phyloP scores from a whole-genome alignment of 1,140 invertebrate genomes.

The Belonocnema kinseyi region DNA sequence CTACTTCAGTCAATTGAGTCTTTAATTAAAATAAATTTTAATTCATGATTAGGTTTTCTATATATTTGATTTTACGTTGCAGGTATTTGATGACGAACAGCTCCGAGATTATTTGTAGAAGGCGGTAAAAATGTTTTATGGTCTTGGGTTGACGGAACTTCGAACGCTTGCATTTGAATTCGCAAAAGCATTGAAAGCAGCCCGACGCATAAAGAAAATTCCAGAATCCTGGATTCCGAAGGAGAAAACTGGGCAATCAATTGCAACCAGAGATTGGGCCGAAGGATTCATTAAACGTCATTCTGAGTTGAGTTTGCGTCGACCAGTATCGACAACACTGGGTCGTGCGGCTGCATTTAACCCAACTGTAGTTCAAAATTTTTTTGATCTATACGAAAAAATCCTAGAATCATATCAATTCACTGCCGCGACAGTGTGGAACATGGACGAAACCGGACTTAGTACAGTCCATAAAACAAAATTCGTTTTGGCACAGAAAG shows the following conservation, averaged over 20 bases:
- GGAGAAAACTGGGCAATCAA: background rate
- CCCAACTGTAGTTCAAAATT: background rate
- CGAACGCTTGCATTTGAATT: background rate
- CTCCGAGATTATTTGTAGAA: background rate
- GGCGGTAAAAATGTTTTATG: background rate
- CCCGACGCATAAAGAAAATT: background rate
- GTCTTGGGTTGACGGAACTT: background rate
- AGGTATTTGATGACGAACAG: background rate
- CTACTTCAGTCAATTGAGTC: background rate
- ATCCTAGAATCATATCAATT: background rate
- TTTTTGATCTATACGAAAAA: background rate
- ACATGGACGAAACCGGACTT: background rate
- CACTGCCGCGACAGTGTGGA: background rate
- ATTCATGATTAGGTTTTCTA: too few relatives aligned
- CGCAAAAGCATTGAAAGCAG: background rate
- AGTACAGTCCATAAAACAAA: background rate
- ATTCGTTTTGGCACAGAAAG: background rate
- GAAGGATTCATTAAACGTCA: background rate
- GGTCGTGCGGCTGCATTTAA: background rate
- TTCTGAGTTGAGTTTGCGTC: background rate
- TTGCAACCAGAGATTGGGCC: background rate
- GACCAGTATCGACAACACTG: background rate
- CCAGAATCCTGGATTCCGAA: background rate
- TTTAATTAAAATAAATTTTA: too few relatives aligned
- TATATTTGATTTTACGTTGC: background rate